A percentile compares a stretch with the other conserved stretches of the same genome.
Conservation (phyloP, 2,113 vertebrate species). For the Takifugu flavidus region DNA sequence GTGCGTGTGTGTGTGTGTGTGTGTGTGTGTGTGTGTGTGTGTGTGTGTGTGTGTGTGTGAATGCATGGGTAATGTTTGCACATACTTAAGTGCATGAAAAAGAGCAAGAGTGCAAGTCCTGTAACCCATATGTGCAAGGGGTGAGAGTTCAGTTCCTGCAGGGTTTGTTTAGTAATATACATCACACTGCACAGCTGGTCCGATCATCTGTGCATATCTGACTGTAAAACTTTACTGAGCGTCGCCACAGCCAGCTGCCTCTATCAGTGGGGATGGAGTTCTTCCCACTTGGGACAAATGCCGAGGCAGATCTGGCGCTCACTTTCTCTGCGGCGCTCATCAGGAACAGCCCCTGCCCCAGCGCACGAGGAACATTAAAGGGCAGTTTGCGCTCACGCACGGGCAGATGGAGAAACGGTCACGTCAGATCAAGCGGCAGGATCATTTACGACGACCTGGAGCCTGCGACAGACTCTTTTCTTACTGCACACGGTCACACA, state of each 20-base stretch:
- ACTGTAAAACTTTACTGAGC: constrained; percentile 87
- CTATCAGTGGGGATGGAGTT: constrained; percentile 71
- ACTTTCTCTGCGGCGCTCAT: constrained; percentile 52
- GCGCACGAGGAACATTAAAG: constrained; percentile 16
- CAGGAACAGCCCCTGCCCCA: constrained; percentile 32
- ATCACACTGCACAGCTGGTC: constrained; percentile 81
- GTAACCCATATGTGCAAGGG: constrained; percentile 64
- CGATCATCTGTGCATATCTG: constrained; percentile 82
- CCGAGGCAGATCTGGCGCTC: constrained; percentile 34
- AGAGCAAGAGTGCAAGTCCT: constrained; percentile 47
- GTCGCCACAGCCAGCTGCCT: constrained; percentile 81
- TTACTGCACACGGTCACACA: no score
- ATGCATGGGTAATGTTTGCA: constrained; percentile 48
- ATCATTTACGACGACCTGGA: no score
- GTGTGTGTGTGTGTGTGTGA: constrained; percentile 16
- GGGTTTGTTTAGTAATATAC: constrained; percentile 75
- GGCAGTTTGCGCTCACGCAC: constrained; percentile 12
- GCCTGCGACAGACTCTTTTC: no score
- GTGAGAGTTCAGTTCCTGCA: constrained; percentile 72
- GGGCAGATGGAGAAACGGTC: constrained; percentile 16
- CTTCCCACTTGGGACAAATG: constrained; percentile 53
- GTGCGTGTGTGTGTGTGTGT: constrained; percentile 8
- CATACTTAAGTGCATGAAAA: constrained; percentile 53
- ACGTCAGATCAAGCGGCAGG: constrained; percentile 5
- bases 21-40: constrained; percentile 15